Base-by-base conservation (phyloP, 2,888 invertebrate genomes). In the Hoplodrina blanda region DNA sequence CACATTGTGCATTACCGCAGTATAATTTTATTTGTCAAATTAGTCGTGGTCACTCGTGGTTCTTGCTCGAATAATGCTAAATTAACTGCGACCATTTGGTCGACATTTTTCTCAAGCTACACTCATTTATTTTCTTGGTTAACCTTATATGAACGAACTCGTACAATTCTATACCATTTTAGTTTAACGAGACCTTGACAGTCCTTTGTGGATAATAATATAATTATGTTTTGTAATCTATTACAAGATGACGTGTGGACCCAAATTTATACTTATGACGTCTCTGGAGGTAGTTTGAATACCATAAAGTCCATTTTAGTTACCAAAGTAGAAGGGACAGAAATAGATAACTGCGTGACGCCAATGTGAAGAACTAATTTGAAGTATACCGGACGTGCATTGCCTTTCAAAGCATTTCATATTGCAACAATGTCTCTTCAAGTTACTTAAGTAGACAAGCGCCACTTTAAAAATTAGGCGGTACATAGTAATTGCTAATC, bases 211-310 rank as follows among this genome's bases (percentile, higher is more conserved):
- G 88, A 91, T 87, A 89, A 88, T 85, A 90, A 91, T 89, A 84
- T 91, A 89, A 92, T 91, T 91, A 89, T 90, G 79, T 83, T 88
- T 87, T 81, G 85, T 84, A 87, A 85, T 86, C 85, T 87, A 90
- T 92, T 90, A 90, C 82, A 82, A 82, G 85, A 85, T 93, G 94
- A 93, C 94, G 92, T 91, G 85, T 87, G 91, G 89, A 88, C 87
- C 93, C 92, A 90, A 92, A 93, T 91, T 85, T 88, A 93, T 91
- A 89, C 89, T 67, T 84, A 88, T 94, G 93, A 94, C 94, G 94
- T 92, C 89, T 91, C 87, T 82, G 65, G 69, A 76, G 80, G 87
- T 81, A 82, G 79, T 89, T 90, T 82, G 78, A 84, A 78, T 78
- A 82, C 84, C 85, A 85, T 84, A 82, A 87, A 76, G 76, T 84